Base-by-base conservation (phyloP, 1,140 invertebrate species). In the Drusus annulatus region DNA sequence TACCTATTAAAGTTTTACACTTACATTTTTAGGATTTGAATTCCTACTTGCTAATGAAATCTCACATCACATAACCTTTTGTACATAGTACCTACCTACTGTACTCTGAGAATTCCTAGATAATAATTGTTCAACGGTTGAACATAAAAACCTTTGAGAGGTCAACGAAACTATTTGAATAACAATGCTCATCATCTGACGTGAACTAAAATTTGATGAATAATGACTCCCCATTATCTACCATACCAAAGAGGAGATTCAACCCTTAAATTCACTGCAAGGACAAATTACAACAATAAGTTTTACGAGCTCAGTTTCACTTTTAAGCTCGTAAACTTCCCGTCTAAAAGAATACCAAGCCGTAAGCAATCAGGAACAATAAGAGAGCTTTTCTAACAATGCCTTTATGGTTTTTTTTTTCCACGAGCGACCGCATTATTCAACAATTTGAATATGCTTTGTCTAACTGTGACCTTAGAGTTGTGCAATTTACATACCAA, bases 401-500 rank as follows among this genome's bases (percentile, higher is more conserved):
- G 31, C 17, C 16, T 63, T 76, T 45, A 60, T 31, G 58, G 5
- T 36, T 60, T 76, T 62, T 78, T 25, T 77, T 54, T 78, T 16
- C 31, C 13, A 36, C 8, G 31, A 58, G 62, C 31, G 19, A 19
- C 31, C 16, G n/a, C 17, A 60, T 78, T 54, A 65, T 52, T 65
- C 28, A 13, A 50, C 60, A 50, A 78, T 83, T 81, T 79, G 51
- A 81, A 74, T 81, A 78, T 81, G 65, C 68, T 21, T 68, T 68
- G 60, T 78, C 73, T 31, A 31, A 28, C 19, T 3, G n/a, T 17
- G 25, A 45, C 36, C 58, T 36, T 25, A 65, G 31, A 54, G 62
- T 73, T 82, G 73, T 60, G 78, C 71, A 83, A 83, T 83, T 83
- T 80, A 80, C 81, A 80, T 80, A 83, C 81, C 81, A 56, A 76